Evolutionary conservation across 2,113 vertebrate genomes (phyloP), one percentile per base, ranked within the genome.

Genomic region (Anolis carolinensis): DNA sequence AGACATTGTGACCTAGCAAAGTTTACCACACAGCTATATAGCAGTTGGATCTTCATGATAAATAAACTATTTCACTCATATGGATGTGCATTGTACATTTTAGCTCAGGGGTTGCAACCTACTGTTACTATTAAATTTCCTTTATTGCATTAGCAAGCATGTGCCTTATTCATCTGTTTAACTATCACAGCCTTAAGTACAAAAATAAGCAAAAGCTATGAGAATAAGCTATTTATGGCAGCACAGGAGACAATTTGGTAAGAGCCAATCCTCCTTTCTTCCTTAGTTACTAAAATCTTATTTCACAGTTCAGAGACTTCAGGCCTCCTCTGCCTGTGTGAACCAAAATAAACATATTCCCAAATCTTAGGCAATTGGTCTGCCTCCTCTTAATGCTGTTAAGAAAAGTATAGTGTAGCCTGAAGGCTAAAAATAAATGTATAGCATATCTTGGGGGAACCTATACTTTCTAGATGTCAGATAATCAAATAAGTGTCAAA

Each of bases 271-370:
- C 67, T 83, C 95, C 89, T 87, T 86, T 90, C 82, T 86, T 90
- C 82, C 93, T 92, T 80, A 93, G 91, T 94, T 92, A 93, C 73
- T 93, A 89, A 95, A 95, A 95, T 92, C 90, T 92, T 92, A 94
- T 95, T 95, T 96, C 92, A 93, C 32, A 85, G 89, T 88, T 91
- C 87, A 93, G 79, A 92, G 92, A 92, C 86, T 94, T 86, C 36
- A 89, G 83, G 73, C 73, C 63, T 92, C 62, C 59, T 92, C 68
- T 1, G 5, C 65, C 68, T 65, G 82, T 89, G 80, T 75, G 72
- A 84, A 1, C 0, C 20, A 0, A 0, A 89, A 82, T 85, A 86
- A 91, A 90, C 89, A 87, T 71, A 73, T 77, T 93, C 76, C 83
- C 84, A 0, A 2, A 87, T 83, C 83, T 65, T 82, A 44, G 81